Evolutionary conservation across 2,888 invertebrate species (phyloP).

Genomic region (Harpagoxenus sublaevis): DNA sequence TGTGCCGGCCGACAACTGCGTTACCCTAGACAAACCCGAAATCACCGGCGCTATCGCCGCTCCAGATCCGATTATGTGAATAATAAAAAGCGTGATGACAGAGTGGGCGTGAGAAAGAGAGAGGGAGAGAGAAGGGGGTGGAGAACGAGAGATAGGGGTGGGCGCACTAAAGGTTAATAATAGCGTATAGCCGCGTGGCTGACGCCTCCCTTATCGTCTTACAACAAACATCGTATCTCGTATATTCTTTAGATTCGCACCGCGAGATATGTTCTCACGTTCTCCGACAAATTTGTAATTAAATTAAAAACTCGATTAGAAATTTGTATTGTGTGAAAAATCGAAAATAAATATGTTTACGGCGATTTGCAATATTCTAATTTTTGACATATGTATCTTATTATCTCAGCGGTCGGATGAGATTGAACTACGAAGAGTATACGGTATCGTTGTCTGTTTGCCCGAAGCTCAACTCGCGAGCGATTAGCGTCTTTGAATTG

Average conservation of each 20-base stretch:
- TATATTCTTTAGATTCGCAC: conserved; percentile 1
- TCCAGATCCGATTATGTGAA: conserved; percentile 84
- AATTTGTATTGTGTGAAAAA: conserved; percentile 2
- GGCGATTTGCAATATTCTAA: not conserved
- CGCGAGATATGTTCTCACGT: not conserved
- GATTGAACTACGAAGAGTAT: not conserved
- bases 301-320: not conserved
- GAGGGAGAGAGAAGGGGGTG: not conserved
- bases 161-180: conserved; percentile 63
- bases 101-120: not conserved
- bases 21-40: conserved; percentile 85
- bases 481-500: conserved; percentile 37
- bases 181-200: conserved; percentile 49
- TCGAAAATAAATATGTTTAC: not conserved
- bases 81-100: conserved; percentile 78
- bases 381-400: not conserved
- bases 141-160: conserved; percentile 29
- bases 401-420: not conserved
- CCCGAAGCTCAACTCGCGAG: conserved; percentile 21
- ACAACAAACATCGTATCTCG: conserved; percentile 31
- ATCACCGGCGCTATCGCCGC: conserved; percentile 83
- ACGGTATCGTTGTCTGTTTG: not conserved
- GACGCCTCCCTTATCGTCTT: conserved; percentile 31
- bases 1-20: conserved; percentile 81
- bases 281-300: not conserved